Conservation (phyloP, 2,797 vertebrate genomes). For the Florisuga fusca region DNA sequence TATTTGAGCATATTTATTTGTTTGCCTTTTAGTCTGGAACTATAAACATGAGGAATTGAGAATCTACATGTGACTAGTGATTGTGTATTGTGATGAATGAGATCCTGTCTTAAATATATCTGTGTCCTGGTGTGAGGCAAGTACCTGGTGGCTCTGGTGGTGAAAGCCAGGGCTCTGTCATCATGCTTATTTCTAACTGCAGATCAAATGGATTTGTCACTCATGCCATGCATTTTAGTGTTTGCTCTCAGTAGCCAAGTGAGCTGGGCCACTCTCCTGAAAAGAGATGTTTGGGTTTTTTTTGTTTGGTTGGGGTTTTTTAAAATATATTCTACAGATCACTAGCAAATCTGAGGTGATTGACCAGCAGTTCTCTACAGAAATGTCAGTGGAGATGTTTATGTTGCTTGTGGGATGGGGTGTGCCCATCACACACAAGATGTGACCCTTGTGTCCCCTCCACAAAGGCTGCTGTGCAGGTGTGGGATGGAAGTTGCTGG, state of each 20-base stretch:
- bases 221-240: rapidly evolving
- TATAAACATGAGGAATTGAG: background rate
- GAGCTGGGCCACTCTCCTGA: background rate
- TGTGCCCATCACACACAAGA: background rate
- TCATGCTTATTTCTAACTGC: background rate
- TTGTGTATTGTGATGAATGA: background rate
- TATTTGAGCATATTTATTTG: conserved; percentile 6
- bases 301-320: too few relatives aligned
- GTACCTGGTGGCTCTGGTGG: background rate
- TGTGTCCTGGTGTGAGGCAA: background rate
- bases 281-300: too few relatives aligned
- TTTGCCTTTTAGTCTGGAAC: background rate
- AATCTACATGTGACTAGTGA: background rate
- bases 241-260: rapidly evolving
- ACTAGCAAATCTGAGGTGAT: background rate
- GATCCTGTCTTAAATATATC: background rate
- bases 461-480: rapidly evolving
- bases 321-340: rapidly evolving
- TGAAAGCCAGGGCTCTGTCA: background rate
- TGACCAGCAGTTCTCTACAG: background rate
- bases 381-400: rapidly evolving
- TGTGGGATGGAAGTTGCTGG: rapidly evolving
- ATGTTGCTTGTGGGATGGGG: background rate
- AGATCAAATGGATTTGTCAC: background rate
- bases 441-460: background rate